These are phyloP conservation scores for Spatulosminthurus flaviceps DNA, from an alignment of 2,888 invertebrate genomes.

Conservation along the genomic window DNA sequence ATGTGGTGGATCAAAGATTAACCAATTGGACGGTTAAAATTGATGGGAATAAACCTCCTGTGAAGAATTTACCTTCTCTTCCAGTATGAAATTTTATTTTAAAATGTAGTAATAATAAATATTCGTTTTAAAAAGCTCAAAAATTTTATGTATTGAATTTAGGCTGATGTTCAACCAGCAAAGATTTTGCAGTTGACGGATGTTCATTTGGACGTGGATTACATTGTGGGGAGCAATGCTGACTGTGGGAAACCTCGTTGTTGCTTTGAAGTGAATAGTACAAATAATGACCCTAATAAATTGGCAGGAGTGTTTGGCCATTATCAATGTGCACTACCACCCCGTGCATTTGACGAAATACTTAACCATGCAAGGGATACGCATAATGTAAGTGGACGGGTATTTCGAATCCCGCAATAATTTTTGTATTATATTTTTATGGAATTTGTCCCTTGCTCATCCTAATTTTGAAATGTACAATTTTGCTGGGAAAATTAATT, in stretches of 20 bases:
- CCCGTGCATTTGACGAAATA: constrained; percentile 89
- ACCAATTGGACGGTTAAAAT: constrained; percentile 52
- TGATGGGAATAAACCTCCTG: constrained; percentile 45
- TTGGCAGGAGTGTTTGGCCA: constrained; percentile 96
- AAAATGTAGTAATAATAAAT: too few relatives aligned
- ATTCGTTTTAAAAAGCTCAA: too few relatives aligned
- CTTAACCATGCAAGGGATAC: constrained; percentile 86
- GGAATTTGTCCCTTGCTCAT: too few relatives aligned
- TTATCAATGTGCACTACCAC: constrained; percentile 92
- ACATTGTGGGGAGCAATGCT: constrained; percentile 87
- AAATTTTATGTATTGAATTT: constrained; percentile 28
- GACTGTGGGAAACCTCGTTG: constrained; percentile 88
- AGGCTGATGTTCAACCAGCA: constrained; percentile 77
- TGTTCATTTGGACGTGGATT: constrained; percentile 94
- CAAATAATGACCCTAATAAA: constrained; percentile 76
- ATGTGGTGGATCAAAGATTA: constrained; percentile 35
- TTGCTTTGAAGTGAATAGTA: constrained; percentile 87
- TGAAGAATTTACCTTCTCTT: constrained; percentile 3
- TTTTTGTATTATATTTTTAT: too few relatives aligned
- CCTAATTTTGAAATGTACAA: background rate
- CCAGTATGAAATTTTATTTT: constrained; percentile 36
- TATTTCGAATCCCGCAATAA: too few relatives aligned
- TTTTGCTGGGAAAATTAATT: background rate
- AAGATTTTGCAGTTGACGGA: constrained; percentile 97
- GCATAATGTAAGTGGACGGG: constrained; percentile 73